These are phyloP conservation scores for Armadillidium nasatum DNA, from an alignment of 1,140 invertebrate genomes.

Conservation along the genomic window DNA sequence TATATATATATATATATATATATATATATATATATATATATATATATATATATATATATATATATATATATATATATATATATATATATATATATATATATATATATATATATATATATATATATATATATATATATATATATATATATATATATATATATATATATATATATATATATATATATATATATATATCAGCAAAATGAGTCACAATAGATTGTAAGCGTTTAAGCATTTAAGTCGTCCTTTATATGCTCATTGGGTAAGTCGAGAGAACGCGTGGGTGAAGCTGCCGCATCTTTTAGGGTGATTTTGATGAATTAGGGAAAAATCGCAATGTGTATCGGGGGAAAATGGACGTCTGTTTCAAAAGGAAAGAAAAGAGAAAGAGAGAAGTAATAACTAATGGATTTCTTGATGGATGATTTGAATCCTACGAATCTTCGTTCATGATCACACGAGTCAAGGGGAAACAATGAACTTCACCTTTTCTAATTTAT, in stretches of 20 bases:
- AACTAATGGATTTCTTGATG: conserved; percentile 7
- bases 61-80: neutral
- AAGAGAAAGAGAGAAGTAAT: neutral
- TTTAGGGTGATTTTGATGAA: conserved; percentile 1
- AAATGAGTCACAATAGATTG: neutral
- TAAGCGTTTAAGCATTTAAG: conserved; percentile 1
- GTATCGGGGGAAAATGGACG: conserved; percentile 8
- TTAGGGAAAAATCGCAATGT: conserved; percentile 7
- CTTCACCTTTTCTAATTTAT: neutral
- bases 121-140: too few species aligned
- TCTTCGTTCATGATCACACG: neutral
- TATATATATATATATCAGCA: neutral
- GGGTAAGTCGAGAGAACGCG: conserved; percentile 1
- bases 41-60: neutral
- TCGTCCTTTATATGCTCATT: neutral
- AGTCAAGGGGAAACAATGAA: neutral
- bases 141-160: too few species aligned
- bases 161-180: neutral
- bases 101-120: neutral
- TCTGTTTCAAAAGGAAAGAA: neutral
- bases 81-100: neutral
- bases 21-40: neutral
- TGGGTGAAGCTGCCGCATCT: neutral
- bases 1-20: neutral
- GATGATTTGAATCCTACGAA: neutral